Conservation (phyloP, 2,888 invertebrate genomes). For the Cataglyphis altisquamis region DNA sequence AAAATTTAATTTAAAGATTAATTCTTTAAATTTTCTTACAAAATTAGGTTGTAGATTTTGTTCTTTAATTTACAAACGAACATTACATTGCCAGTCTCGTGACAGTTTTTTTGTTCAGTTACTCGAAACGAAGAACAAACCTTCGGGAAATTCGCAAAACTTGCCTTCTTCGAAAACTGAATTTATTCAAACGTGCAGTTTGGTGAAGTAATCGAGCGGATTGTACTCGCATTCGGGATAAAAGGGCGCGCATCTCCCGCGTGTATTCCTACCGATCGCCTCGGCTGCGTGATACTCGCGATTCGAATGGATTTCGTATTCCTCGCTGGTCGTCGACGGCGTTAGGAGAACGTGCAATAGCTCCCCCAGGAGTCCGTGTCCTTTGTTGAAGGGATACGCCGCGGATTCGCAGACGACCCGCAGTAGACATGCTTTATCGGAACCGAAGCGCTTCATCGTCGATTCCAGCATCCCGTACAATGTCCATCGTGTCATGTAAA, state of each 20-base stretch:
- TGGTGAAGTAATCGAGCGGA: constrained; percentile 87
- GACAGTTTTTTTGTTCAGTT: background rate
- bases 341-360: constrained; percentile 91
- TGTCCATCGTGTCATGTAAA: constrained; percentile 87
- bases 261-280: constrained; percentile 76
- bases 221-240: constrained; percentile 89
- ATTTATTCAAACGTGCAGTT: background rate
- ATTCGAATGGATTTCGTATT: constrained; percentile 89
- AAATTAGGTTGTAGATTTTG: background rate
- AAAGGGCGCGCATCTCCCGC: constrained; percentile 85
- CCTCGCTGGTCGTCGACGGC: constrained; percentile 90
- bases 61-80: background rate
- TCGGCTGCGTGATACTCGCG: constrained; percentile 92
- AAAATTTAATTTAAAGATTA: background rate
- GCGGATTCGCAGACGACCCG: constrained; percentile 92
- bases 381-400: constrained; percentile 89
- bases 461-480: constrained; percentile 89
- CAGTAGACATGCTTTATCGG: constrained; percentile 89
- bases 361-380: constrained; percentile 91
- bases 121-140: background rate
- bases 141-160: background rate
- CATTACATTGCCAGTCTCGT: background rate
- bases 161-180: background rate
- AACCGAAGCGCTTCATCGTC: constrained; percentile 85
- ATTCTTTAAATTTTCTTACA: background rate